Conservation (phyloP, 2,113 vertebrate genomes). For the Chrysemys picta region DNA sequence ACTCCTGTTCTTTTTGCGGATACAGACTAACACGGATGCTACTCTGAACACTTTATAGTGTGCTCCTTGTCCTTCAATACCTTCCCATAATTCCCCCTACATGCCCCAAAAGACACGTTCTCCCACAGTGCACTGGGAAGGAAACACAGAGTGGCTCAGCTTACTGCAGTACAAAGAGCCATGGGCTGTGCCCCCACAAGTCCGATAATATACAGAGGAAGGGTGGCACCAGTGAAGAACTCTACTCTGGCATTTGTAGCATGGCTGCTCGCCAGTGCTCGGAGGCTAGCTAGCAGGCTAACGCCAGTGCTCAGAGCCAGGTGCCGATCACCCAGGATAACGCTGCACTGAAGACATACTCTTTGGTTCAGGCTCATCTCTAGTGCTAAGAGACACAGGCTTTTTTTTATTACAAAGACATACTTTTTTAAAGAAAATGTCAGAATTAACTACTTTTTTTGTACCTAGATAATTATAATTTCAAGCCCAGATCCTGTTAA, state of each 20-base stretch:
- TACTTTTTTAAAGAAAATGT: not conserved
- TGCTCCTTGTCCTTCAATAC: not conserved
- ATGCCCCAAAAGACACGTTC: not conserved
- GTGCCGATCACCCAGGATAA: accelerated
- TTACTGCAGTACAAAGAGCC: accelerated
- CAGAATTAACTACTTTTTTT: not conserved
- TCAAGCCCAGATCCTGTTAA: not conserved
- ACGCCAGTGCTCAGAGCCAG: accelerated
- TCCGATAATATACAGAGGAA: accelerated
- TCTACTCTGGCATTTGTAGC: accelerated
- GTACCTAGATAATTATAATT: not conserved
- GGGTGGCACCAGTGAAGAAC: not conserved
- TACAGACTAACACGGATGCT: too few relatives aligned
- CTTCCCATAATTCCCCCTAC: not conserved
- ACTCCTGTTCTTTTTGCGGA: too few relatives aligned
- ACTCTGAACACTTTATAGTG: not conserved
- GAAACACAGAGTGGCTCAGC: accelerated
- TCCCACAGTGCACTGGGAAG: not conserved
- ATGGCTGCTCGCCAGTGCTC: not conserved
- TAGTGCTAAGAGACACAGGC: not conserved
- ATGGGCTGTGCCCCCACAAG: accelerated
- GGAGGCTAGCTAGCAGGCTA: too few relatives aligned
- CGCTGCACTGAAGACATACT: not conserved
- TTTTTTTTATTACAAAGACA: not conserved
- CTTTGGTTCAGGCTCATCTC: not conserved